Evolutionary conservation across 2,797 vertebrate species (phyloP).

Genomic region (Clarias platycephalus): DNA sequence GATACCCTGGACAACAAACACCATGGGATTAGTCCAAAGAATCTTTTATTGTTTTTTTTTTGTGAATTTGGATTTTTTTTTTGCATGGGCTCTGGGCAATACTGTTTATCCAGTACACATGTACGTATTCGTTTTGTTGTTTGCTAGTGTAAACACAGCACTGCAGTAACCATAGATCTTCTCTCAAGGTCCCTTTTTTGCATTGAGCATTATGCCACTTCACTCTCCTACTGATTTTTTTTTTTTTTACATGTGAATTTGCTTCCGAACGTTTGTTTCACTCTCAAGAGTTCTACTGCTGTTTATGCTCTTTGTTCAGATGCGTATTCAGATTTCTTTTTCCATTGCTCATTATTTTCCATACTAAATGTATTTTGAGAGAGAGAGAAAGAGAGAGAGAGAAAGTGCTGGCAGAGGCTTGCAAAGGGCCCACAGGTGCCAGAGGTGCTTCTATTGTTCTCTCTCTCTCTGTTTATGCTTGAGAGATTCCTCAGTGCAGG

Average conservation of each 20-base stretch:
- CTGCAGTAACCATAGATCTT: neutral
- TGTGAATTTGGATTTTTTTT: neutral
- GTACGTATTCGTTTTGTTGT: neutral
- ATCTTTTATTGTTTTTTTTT: no score
- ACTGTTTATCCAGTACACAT: neutral
- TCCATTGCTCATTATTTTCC: neutral
- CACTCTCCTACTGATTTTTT: neutral
- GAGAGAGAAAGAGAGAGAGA: neutral
- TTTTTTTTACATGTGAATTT: neutral
- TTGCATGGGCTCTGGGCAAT: neutral
- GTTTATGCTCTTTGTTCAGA: neutral
- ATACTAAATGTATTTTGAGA: neutral
- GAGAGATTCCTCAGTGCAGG: neutral
- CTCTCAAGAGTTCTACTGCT: neutral
- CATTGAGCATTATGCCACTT: neutral
- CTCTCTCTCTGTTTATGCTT: conserved; percentile 6
- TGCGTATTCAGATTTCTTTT: neutral
- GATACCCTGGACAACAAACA: neutral
- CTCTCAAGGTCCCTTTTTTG: neutral
- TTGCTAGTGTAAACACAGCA: neutral
- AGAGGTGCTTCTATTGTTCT: neutral
- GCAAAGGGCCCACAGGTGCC: neutral
- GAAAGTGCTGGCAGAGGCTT: neutral
- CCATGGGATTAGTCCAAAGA: neutral
- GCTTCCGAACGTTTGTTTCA: neutral